Evolutionary conservation across 2,797 vertebrate species (phyloP), one percentile per base, ranked within the genome.

Genomic region (Centropyge bicolor): DNA sequence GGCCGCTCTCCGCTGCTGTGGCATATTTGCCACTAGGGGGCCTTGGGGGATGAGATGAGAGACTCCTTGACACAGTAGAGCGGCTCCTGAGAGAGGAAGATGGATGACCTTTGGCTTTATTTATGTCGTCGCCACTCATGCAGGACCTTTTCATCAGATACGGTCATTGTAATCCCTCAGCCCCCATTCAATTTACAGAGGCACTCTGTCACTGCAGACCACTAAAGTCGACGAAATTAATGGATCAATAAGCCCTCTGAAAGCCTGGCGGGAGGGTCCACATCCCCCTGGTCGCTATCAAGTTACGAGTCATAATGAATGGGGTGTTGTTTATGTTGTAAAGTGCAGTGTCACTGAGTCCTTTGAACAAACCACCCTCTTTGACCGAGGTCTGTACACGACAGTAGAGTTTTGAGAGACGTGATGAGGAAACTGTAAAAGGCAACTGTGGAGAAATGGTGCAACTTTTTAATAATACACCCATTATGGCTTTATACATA

Each of bases 311-410:
- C 93, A 94, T 96, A 97, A 96, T 95, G 95, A 94, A 95, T 92
- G 95, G 91, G 92, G 85, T 96, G 96, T 96, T 97, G 96, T 95
- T 96, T 96, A 94, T 93, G 92, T 95, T 96, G 95, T 97, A 94
- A 93, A 86, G 91, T 90, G 90, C 91, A 90, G 86, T 87, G 91
- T 95, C 90, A 91, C 81, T 62, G 62, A 90, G 94, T 91, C 95
- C 87, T 86, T 35, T 61, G 95, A 94, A 95, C 94, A 92, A 81
- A 79, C 52, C 70, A 76, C 80, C 84, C 86, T 91, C 89, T 91
- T 74, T 88, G 84, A 79, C 86, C 76, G 91, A 69, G 81, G 63
- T 74, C 55, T 38, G 82, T 20, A 81, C 88, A 86, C 83, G 92
- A 74, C 89, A 74, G 74, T 88, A 92, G 90, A 12, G 20, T 38